Percentiles rank a stretch among this genome's conserved stretches.
phyloP scores from a whole-genome alignment of 2,888 invertebrate species.

The Callimorpha dominula region DNA sequence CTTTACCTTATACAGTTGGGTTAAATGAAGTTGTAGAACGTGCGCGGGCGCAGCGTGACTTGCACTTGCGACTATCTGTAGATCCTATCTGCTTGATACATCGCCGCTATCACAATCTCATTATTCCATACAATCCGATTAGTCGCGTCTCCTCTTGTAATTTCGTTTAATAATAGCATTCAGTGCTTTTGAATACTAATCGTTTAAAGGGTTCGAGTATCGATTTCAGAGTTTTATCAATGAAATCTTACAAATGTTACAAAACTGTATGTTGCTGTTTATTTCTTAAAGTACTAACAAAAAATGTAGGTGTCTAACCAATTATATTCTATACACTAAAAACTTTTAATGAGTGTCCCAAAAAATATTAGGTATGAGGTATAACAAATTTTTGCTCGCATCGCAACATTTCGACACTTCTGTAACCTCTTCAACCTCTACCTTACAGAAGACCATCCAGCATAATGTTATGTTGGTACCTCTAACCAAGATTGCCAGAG shows the following conservation, averaged over 20 bases:
- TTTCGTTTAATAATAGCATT: constrained; percentile 50
- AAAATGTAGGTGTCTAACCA: too few relatives aligned
- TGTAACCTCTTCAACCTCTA: too few relatives aligned
- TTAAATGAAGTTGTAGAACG: constrained; percentile 64
- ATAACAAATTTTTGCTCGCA: too few relatives aligned
- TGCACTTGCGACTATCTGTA: constrained; percentile 56
- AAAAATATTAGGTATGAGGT: too few relatives aligned
- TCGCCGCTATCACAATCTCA: constrained; percentile 66
- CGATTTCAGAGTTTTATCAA: background rate
- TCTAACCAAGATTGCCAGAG: too few relatives aligned
- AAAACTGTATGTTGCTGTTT: too few relatives aligned
- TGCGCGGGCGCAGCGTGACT: constrained; percentile 60
- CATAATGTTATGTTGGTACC: too few relatives aligned
- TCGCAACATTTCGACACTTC: too few relatives aligned
- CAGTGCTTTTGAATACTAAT: constrained; percentile 39
- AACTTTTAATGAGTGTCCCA: too few relatives aligned
- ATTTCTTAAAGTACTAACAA: too few relatives aligned
- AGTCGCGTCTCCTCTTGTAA: constrained; percentile 60
- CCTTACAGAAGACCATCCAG: too few relatives aligned
- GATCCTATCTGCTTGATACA: constrained; percentile 68
- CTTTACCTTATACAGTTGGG: constrained; percentile 47
- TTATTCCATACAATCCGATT: constrained; percentile 71
- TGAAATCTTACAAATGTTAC: background rate
- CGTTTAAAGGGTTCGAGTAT: background rate
- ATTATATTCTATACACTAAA: too few relatives aligned